Evolutionary conservation across 2,888 invertebrate species (phyloP), one percentile per base, ranked within the genome.

Genomic region (Melanchra persicariae): DNA sequence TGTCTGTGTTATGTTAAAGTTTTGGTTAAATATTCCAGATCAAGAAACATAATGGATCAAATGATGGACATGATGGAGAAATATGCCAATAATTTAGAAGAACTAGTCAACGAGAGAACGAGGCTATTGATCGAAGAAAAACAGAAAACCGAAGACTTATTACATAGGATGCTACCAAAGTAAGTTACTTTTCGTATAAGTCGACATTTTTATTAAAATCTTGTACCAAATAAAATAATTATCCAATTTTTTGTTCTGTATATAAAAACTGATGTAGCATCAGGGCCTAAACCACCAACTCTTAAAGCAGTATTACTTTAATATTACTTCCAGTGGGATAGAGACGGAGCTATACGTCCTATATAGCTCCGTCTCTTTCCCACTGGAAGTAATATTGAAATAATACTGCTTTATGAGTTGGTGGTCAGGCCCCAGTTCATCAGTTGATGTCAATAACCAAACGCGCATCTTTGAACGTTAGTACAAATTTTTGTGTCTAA

Each of bases 21-120:
- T 54, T 34, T 24, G 26, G 22, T 61, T 34, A 2, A 47, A 61
- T 82, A 51, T 90, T 92, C 61, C 88, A 98, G 98, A 90, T 98
- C 97, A 88, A 97, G 98, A 87, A 99, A 99, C 91, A 98, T 99
- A 86, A 98, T 99, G 98, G 99, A 99, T 93, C 98, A 99, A 96
- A 99, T 99, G 98, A 98, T 99, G 98, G 98, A 98, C 87, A 99
- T 99, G 98, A 99, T 99, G 99, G 99, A 99, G 93, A 98, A 98
- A 90, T 99, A 99, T 94, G 98, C 99, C 72, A 98, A 98, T 93
- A 98, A 99, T 96, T 97, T 99, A 94, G 99, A 99, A 95, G 98
- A 98, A 93, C 97, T 99, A 95, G 99, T 99, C 90, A 98, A 97
- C 88, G 99, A 99, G 95, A 97, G 99, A 88, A 99, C 99, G 81